Evolutionary conservation across 2,113 vertebrate genomes (phyloP), one percentile per base, ranked within the genome.

Genomic region (Peromyscus leucopus): DNA sequence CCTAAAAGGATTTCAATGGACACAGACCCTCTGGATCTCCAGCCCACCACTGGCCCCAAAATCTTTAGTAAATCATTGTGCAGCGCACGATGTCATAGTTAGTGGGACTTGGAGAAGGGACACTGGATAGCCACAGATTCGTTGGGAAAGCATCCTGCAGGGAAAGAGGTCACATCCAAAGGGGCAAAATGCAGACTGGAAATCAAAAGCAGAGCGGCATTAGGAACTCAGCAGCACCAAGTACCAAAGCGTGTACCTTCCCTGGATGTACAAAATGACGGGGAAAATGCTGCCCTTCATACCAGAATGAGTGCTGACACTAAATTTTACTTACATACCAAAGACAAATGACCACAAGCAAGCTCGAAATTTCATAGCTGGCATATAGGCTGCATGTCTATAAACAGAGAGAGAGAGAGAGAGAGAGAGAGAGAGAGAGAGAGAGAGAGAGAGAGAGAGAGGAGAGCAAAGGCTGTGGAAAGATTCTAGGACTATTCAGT

Each of bases 291-390:
- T 46, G 48, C 92, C 33, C 71, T 78, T 95, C 16, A 67, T 59
- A 83, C 21, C 22, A 26, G 11, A 92, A 82, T 72, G 15, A 36
- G 42, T 9, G 75, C 3, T 67, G 84, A 92, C 33, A 39, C 36
- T 51, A 79, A 91, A 91, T 39, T 96, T 74, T 82, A 83, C 78
- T 80, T 94, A 93, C 51, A 89, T 87, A 91, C 82, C 33, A 74
- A 96, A 84, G 76, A 93, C n/a, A 92, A 51, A 89, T 63, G 76
- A 67, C 24, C 15, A 26, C 46, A 78, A 78, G 15, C 28, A 95
- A 92, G 65, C 51, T 48, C 39, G 55, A 59, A 84, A 89, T 93
- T 93, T 91, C 46, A 92, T 42, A 82, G 82, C 42, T 69, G 55
- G 65, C 26, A 92, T 57, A 79, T n/a, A 89, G 28, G 28, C 80